Percentiles rank a stretch among this genome's conserved stretches.
Conservation (phyloP, 2,797 vertebrate genomes). For the Acrossocheilus wenchowensis region DNA sequence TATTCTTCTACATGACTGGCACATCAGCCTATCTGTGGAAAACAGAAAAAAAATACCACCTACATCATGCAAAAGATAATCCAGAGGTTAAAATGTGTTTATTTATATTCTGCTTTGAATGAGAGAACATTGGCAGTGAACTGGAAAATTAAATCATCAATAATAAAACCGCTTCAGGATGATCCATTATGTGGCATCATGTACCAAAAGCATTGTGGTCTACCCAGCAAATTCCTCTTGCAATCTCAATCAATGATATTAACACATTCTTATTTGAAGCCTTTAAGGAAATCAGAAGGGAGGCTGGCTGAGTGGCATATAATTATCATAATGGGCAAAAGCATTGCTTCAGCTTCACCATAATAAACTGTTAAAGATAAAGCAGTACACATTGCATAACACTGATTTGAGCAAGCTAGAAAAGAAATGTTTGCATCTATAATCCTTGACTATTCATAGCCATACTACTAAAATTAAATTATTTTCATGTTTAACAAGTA, state of each 20-base stretch:
- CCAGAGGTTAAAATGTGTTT: constrained; percentile 7
- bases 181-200: neutral
- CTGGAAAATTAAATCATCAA: constrained; percentile 30
- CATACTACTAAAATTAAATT: neutral
- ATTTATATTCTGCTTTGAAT: constrained; percentile 18
- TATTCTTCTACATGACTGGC: neutral
- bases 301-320: neutral
- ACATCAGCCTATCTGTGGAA: neutral
- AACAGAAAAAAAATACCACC: neutral
- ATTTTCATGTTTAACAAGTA: neutral
- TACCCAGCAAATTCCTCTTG: constrained; percentile 15
- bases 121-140: constrained; percentile 9
- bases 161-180: neutral
- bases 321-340: neutral
- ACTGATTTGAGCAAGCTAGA: constrained; percentile 1
- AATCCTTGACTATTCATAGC: neutral
- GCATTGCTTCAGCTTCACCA: neutral
- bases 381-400: neutral
- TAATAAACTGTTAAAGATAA: neutral
- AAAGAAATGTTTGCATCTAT: neutral
- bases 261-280: neutral
- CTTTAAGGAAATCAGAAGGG: constrained; percentile 10
- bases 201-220: constrained; percentile 9
- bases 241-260: neutral
- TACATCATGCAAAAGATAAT: constrained; percentile 3